Evolutionary conservation across 2,113 vertebrate species (phyloP), one percentile per base, ranked within the genome.

Genomic region (Brachyhypopomus gauderio): DNA sequence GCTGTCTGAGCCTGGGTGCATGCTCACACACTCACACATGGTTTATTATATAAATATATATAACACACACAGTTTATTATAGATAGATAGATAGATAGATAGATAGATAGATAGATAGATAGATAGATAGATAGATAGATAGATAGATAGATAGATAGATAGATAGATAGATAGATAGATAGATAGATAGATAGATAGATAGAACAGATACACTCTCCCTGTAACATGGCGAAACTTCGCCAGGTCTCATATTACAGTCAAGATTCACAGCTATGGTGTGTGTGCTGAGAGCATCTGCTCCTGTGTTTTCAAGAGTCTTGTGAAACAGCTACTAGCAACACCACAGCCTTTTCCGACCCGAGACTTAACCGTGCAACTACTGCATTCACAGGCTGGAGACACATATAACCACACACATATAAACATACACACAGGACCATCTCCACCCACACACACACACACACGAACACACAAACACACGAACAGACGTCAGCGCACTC

Each of bases 231-330:
- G 89, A 91, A 88, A 89, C 88, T 88, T 87, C 84, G 85, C 89
- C 89, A 85, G 90, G 86, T 93, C 92, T 93, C 92, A 88, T 86
- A 85, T 93, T 93, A 93, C 93, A 92, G 90, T 91, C 89, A 88
- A 89, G 90, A 93, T 90, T 92, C 90, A 90, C 89, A 92, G 91
- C 91, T 92, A 90, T 91, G 84, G 89, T 91, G 83, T 48, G 45
- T 84, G 27, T 71, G 72, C 71, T 17, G 72, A 89, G 90, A 90
- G 22, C 20, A 59, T 38, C 78, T 83, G 81, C 83, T 59, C 71
- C 77, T 72, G 30, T 77, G 80, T 75, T 74, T 59, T 48, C 66
- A 74, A 62, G 55, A 72, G 22, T 52, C 52, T 72, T 80, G 55
- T 60, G 12, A 41, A 88, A 64, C 9, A 76, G 81, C 48, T 80